A percentile compares a stretch with the other conserved stretches of the same genome.
Evolutionary conservation across 2,888 invertebrate species (phyloP).

Genomic region (Strigamia crassipes): DNA sequence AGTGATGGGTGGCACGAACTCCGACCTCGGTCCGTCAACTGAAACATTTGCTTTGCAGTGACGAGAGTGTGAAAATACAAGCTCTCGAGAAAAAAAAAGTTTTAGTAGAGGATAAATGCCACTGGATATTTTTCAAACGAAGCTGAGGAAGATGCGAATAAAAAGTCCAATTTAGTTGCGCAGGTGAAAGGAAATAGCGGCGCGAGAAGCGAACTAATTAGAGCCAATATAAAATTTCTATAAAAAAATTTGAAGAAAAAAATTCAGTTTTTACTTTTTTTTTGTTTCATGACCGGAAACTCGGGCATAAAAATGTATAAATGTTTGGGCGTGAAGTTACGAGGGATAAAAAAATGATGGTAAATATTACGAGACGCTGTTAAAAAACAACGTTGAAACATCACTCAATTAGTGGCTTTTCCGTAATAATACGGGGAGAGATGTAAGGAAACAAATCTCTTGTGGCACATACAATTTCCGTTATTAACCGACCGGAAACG

Average conservation of each 20-base stretch:
- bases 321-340: background rate
- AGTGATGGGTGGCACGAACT: slow-evolving; percentile 17
- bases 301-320: slow-evolving; percentile 13
- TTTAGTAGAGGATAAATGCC: background rate
- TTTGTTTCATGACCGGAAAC: background rate
- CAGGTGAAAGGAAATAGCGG: slow-evolving; percentile 23
- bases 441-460: slow-evolving; percentile 22
- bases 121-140: slow-evolving; percentile 1
- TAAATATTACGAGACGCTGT: background rate
- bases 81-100: background rate
- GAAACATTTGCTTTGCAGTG: background rate
- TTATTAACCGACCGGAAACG: slow-evolving; percentile 23
- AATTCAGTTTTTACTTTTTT: background rate
- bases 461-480: slow-evolving; percentile 21
- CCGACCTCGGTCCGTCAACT: background rate
- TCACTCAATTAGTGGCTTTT: slow-evolving; percentile 17
- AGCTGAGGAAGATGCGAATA: slow-evolving; percentile 10
- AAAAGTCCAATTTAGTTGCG: slow-evolving; percentile 15
- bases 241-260: background rate
- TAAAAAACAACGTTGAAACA: background rate
- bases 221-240: background rate
- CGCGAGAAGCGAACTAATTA: slow-evolving; percentile 30
- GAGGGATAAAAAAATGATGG: background rate
- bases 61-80: slow-evolving; percentile 11
- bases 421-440: background rate